A percentile compares a stretch with the other conserved stretches of the same genome.
Evolutionary conservation across 2,113 vertebrate species (phyloP).

Genomic region (Salvelinus sp.): DNA sequence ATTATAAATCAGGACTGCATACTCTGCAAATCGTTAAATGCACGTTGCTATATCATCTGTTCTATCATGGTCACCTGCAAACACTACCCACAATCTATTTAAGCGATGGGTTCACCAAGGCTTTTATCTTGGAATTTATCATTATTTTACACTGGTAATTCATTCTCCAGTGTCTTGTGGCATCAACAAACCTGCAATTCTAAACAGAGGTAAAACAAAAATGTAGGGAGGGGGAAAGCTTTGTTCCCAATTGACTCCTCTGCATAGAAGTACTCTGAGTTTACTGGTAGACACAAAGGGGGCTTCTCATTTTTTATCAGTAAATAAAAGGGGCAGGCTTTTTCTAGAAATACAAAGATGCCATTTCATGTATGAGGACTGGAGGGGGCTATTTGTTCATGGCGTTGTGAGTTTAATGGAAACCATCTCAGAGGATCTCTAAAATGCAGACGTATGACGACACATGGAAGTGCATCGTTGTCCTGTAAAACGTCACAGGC

Average conservation of each 20-base stretch:
- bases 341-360: background rate
- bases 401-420: background rate
- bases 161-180: background rate
- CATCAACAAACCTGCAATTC: background rate
- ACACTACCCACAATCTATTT: constrained; percentile 8
- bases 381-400: background rate
- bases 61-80: constrained; percentile 57
- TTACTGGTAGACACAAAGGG: background rate
- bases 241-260: too few relatives aligned
- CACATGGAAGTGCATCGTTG: background rate
- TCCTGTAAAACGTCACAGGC: background rate
- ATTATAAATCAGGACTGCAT: constrained; percentile 47
- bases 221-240: too few relatives aligned
- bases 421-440: too few relatives aligned
- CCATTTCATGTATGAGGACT: background rate
- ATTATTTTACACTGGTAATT: background rate
- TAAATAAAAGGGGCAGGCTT: background rate
- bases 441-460: background rate
- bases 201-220: too few relatives aligned
- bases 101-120: constrained; percentile 2
- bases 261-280: background rate
- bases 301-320: background rate
- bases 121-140: background rate
- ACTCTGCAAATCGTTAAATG: constrained; percentile 59
- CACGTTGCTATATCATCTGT: constrained; percentile 54